Conservation (phyloP, 2,797 vertebrate species). For the Falco peregrinus region DNA sequence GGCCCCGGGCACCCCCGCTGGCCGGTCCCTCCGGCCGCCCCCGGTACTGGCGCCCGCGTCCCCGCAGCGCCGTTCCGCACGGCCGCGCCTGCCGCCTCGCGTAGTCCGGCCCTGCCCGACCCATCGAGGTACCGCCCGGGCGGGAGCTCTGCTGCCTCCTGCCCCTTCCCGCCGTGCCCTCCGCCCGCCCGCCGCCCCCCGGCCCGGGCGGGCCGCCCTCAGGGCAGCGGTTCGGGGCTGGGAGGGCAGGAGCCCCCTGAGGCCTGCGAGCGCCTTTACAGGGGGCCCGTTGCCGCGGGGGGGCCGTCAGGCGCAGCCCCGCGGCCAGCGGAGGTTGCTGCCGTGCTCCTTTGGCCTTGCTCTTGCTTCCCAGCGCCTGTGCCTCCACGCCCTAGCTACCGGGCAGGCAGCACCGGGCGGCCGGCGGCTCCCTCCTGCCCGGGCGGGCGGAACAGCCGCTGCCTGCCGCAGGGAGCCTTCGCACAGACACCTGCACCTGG, state of each 20-base stretch:
- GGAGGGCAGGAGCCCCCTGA: neutral
- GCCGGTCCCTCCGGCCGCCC: neutral
- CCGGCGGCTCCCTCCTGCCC: neutral
- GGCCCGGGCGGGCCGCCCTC: too few relatives aligned
- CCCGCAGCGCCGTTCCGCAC: neutral
- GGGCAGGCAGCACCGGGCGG: neutral
- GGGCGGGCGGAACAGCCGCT: neutral
- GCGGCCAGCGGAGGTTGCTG: accelerated
- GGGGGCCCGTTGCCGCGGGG: neutral
- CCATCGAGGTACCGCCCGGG: neutral
- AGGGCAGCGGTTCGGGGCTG: neutral
- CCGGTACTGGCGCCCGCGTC: neutral
- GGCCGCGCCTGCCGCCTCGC: neutral
- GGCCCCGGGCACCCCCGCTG: neutral
- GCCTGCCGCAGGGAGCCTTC: neutral
- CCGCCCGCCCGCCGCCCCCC: neutral
- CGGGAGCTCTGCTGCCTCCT: neutral
- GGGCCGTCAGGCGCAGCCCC: neutral
- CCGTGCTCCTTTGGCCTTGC: neutral
- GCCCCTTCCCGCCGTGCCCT: neutral
- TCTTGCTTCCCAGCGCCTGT: too few relatives aligned
- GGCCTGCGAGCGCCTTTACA: too few relatives aligned
- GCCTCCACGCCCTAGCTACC: too few relatives aligned
- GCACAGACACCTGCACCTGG: accelerated
- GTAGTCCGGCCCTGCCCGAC: neutral